phyloP scores from a whole-genome alignment of 64 coral and sea anemone genomes.

The Porites australiensis region DNA sequence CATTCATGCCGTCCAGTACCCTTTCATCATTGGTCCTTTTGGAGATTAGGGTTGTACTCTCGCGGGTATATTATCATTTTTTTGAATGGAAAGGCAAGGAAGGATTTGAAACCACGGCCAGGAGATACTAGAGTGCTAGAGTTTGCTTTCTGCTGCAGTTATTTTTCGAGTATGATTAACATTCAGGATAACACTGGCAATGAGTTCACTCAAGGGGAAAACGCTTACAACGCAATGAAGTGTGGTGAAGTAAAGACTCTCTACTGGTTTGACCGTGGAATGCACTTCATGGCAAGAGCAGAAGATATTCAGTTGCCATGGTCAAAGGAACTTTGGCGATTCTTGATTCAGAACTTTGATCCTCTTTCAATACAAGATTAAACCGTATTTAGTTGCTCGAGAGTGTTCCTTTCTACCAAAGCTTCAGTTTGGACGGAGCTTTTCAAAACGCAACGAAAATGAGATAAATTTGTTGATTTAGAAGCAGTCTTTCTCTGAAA shows the following conservation, averaged over 20 bases:
- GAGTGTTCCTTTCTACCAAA: too few species aligned
- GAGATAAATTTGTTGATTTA: too few species aligned
- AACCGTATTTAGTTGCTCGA: too few species aligned
- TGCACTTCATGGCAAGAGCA: slow-evolving; percentile 3
- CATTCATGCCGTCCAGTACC: neutral
- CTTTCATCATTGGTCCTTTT: neutral
- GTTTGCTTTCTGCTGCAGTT: slow-evolving; percentile 5
- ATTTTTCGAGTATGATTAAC: slow-evolving; percentile 1
- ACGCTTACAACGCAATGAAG: slow-evolving; percentile 12
- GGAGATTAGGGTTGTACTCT: neutral
- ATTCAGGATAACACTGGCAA: slow-evolving; percentile 3
- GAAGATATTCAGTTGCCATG: neutral
- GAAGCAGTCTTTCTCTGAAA: too few species aligned
- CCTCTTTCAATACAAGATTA: neutral
- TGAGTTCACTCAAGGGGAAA: neutral
- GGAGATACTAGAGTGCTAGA: neutral
- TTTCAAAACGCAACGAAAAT: too few species aligned
- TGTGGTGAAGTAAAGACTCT: neutral
- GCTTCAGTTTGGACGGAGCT: too few species aligned
- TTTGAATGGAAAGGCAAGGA: neutral
- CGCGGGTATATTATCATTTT: neutral
- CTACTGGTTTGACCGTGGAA: neutral
- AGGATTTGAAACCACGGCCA: neutral
- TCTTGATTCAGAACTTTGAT: slow-evolving; percentile 7
- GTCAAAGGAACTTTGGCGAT: neutral